Conservation (phyloP, 1,140 invertebrate genomes). For the Metaphire vulgaris region DNA sequence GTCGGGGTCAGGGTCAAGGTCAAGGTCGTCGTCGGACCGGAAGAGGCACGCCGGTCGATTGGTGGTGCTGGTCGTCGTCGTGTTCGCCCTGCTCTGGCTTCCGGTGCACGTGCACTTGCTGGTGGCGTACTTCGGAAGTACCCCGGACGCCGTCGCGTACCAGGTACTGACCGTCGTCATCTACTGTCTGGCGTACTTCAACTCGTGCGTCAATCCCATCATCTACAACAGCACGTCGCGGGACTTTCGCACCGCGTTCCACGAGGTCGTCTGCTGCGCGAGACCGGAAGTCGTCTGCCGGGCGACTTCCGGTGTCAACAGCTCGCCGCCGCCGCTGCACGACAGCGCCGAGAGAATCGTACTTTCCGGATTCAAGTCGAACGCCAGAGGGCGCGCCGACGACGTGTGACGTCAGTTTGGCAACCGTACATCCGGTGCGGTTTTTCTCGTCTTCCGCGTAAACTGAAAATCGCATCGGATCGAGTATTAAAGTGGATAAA, state of each 20-base stretch:
- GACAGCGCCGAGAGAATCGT: not conserved
- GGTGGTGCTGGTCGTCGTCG: slow-evolving; percentile 27
- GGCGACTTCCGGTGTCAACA: not conserved
- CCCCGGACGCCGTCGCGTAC: not conserved
- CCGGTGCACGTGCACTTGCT: slow-evolving; percentile 31
- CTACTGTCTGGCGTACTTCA: slow-evolving; percentile 18
- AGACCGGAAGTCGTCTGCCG: not conserved
- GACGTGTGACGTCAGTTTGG: too few species aligned
- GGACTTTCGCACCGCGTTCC: slow-evolving; percentile 62
- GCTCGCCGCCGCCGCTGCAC: not conserved
- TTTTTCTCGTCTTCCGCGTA: too few species aligned
- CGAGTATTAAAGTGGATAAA: too few species aligned
- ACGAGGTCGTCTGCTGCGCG: slow-evolving; percentile 9
- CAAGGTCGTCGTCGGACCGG: not conserved
- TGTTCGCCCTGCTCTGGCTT: slow-evolving; percentile 27
- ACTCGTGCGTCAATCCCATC: slow-evolving; percentile 65
- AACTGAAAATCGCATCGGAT: too few species aligned
- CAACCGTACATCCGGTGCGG: too few species aligned
- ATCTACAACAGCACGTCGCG: slow-evolving; percentile 69
- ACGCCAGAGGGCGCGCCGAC: too few species aligned
- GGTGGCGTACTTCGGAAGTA: slow-evolving; percentile 16
- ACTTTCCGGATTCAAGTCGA: not conserved
- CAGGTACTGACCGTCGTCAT: not conserved
- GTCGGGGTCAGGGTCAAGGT: too few species aligned
- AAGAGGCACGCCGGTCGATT: slow-evolving; percentile 21